phyloP scores from a whole-genome alignment of 2,113 vertebrate species.

The Oncorhynchus tshawytscha region DNA sequence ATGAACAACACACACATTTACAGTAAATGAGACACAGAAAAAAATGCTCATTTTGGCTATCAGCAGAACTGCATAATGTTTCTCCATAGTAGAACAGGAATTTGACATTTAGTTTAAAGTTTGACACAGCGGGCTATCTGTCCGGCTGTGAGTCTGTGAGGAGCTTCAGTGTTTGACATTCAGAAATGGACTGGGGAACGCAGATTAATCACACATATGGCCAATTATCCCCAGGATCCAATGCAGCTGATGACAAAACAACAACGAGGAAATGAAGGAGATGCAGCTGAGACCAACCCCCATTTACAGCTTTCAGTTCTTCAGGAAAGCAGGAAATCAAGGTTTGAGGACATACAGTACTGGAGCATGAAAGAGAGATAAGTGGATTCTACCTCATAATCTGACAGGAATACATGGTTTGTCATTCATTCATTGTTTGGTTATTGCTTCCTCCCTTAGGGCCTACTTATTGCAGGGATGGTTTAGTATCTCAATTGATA shows the following conservation, averaged over 20 bases:
- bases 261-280: not conserved
- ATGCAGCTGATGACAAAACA: constrained; percentile 1
- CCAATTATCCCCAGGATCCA: constrained; percentile 10
- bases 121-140: not conserved
- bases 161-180: not conserved
- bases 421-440: too few species aligned
- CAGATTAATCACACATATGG: not conserved
- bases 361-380: not conserved
- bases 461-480: too few species aligned
- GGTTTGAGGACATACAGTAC: not conserved
- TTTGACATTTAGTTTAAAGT: not conserved
- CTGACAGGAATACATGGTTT: not conserved
- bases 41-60: not conserved
- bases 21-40: not conserved
- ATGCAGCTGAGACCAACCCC: not conserved
- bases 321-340: not conserved
- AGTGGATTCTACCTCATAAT: not conserved
- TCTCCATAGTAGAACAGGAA: not conserved
- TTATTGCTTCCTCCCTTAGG: too few species aligned
- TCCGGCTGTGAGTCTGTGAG: not conserved
- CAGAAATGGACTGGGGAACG: not conserved
- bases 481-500: too few species aligned
- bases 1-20: not conserved
- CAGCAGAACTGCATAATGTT: not conserved
- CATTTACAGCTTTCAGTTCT: not conserved